These are phyloP conservation scores for Himalopsyche japonica DNA, from an alignment of 2,888 invertebrate genomes.

Conservation along the genomic window DNA sequence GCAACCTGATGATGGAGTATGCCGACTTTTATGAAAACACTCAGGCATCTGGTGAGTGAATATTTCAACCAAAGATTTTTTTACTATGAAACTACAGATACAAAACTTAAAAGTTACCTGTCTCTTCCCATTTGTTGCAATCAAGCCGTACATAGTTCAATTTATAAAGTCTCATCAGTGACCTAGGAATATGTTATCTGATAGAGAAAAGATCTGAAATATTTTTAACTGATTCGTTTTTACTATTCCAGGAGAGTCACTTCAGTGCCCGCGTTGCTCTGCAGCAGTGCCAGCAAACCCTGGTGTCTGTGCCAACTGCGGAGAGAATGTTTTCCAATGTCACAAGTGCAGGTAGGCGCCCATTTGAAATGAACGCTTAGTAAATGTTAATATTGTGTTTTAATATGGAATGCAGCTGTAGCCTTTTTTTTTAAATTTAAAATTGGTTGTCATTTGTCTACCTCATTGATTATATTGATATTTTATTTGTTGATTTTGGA, in stretches of 20 bases:
- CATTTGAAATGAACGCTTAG: background rate
- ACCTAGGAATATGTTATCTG: too few species aligned
- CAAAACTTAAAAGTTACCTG: too few species aligned
- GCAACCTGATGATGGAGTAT: conserved; percentile 98
- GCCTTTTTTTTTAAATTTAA: too few species aligned
- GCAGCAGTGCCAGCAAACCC: conserved; percentile 97
- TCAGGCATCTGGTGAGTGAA: conserved; percentile 72
- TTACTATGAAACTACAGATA: too few species aligned
- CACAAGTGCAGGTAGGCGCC: conserved; percentile 83
- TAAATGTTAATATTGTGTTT: too few species aligned
- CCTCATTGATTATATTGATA: too few species aligned
- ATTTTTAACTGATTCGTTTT: background rate
- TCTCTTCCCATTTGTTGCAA: too few species aligned
- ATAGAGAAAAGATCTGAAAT: too few species aligned
- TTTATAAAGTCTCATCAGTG: too few species aligned
- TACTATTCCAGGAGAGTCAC: conserved; percentile 67
- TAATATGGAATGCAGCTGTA: too few species aligned
- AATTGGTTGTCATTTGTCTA: too few species aligned
- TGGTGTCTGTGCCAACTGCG: conserved; percentile 95
- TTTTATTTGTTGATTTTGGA: too few species aligned
- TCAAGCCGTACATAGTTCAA: background rate
- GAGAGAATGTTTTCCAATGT: conserved; percentile 98
- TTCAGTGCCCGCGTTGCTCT: conserved; percentile 95
- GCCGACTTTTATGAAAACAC: conserved; percentile 97
- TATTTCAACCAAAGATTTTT: background rate